These are phyloP conservation scores for Mesochorus sp. DNA, from an alignment of 2,888 invertebrate species.

Conservation along the genomic window DNA sequence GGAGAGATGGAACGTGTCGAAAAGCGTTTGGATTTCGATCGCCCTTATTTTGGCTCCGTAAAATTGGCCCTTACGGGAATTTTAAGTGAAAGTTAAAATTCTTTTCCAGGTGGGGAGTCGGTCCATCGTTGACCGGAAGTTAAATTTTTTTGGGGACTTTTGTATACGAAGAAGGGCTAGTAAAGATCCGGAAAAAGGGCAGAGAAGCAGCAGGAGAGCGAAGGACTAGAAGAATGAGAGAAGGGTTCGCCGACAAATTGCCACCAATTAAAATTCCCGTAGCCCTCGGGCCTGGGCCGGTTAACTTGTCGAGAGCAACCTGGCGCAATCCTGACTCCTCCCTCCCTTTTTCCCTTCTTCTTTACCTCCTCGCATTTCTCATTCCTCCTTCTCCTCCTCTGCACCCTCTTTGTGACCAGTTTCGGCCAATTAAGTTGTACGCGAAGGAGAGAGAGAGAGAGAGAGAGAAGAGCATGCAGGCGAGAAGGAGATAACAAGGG, in stretches of 20 bases:
- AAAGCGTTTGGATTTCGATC: slow-evolving; percentile 12
- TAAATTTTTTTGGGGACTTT: too few relatives aligned
- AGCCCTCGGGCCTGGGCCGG: slow-evolving; percentile 56
- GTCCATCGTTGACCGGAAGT: too few relatives aligned
- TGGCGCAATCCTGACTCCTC: slow-evolving; percentile 27
- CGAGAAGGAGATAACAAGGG: slow-evolving; percentile 17
- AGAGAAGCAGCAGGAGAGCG: slow-evolving; percentile 23
- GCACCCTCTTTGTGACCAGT: slow-evolving; percentile 74
- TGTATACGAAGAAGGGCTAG: slow-evolving; percentile 12
- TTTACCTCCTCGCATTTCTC: slow-evolving; percentile 46
- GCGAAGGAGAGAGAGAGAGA: slow-evolving; percentile 62
- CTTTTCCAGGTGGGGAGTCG: too few relatives aligned
- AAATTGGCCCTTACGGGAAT: too few relatives aligned
- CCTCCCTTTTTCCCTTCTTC: neutral
- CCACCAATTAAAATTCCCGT: slow-evolving; percentile 76
- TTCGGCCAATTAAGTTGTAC: slow-evolving; percentile 80
- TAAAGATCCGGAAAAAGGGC: slow-evolving; percentile 9
- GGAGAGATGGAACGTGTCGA: slow-evolving; percentile 25
- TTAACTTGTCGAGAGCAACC: slow-evolving; percentile 57
- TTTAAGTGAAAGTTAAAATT: too few relatives aligned
- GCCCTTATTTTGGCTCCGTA: too few relatives aligned
- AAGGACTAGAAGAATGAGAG: neutral
- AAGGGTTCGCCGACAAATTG: slow-evolving; percentile 71
- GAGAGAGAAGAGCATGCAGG: too few relatives aligned
- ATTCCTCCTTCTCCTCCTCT: slow-evolving; percentile 57